Evolutionary conservation across 2,797 vertebrate species (phyloP).

Genomic region (Sebastes steindachneri): DNA sequence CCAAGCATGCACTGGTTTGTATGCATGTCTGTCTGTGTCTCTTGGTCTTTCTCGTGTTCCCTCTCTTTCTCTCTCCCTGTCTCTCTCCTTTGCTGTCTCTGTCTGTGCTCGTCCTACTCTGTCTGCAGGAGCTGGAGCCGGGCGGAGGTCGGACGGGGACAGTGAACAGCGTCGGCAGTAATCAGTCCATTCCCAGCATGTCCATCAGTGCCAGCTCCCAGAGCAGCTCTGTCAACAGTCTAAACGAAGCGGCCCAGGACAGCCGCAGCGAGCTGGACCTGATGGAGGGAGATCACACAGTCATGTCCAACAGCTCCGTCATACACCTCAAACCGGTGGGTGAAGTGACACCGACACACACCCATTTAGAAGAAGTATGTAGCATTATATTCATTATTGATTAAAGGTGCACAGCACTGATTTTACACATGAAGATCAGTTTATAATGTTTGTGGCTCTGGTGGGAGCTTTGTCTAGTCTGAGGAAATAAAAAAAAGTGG

Average conservation of each 20-base stretch:
- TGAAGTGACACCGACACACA: neutral
- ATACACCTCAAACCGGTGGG: constrained; percentile 89
- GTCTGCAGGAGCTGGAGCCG: constrained; percentile 90
- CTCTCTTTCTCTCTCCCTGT: neutral
- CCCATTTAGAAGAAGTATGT: neutral
- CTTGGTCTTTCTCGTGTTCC: constrained; percentile 21
- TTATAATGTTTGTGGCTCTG: neutral
- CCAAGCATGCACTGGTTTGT: constrained; percentile 39
- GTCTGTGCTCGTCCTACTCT: neutral
- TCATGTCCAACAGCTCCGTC: constrained; percentile 99
- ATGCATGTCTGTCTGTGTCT: constrained; percentile 42
- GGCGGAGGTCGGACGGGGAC: constrained; percentile 93
- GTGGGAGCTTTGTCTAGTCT: neutral
- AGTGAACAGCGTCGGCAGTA: constrained; percentile 97
- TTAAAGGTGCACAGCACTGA: neutral
- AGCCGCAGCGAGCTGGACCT: constrained; percentile 94
- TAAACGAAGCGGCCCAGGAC: constrained; percentile 96
- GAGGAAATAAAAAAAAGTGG: neutral
- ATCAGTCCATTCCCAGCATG: constrained; percentile 99
- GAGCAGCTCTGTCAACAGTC: constrained; percentile 99
- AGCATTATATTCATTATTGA: neutral
- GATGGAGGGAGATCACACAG: constrained; percentile 97
- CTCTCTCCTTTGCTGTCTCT: neutral
- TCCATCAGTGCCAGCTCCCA: constrained; percentile 99
- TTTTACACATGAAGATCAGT: neutral